Base-by-base conservation (phyloP, 1,140 invertebrate genomes). In the Berghia stephanieae region DNA sequence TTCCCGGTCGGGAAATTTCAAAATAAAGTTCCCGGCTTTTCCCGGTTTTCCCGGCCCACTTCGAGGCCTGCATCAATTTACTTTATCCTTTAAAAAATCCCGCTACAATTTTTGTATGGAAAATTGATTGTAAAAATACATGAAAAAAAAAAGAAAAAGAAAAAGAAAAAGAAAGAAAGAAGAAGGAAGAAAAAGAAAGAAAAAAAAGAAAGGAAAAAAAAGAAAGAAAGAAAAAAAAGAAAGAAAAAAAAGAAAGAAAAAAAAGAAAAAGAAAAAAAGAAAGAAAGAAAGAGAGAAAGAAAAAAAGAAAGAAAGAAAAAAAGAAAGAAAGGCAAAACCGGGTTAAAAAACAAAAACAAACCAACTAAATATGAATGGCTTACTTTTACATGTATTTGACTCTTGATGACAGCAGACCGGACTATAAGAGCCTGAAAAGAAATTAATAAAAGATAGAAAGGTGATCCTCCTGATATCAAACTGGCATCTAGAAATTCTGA, bases 361-460 rank as follows among this genome's bases (percentile, higher is more conserved):
- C 13, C 57, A 68, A 40, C 27, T 16, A 49, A 27, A 40, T 18
- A 43, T 63, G 18, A 63, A 40, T 73, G 3, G 52, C 76, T 81
- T 81, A 88, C 87, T 83, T 87, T 88, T 0, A 98, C 96, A 91
- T 95, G 95, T 82, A 98, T 96, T 90, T 97, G 95, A 90, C 95
- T 95, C 90, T 96, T 96, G 78, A 98, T 91, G 91, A 98, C 95
- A 43, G 96, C 97, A 80, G 96, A 94, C 86, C 97, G 92, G 71
- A 99, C 90, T 83, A 99, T 95, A 74, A 99, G 91, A 92, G 90
- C 89, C 86, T 90, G 79, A 82, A 77, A 82, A 80, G 82, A 78
- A 79, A 79, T n/a, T n/a, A n/a, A n/a, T n/a, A n/a, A n/a, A n/a
- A n/a, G n/a, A n/a, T n/a, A n/a, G n/a, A 77, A 78, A 55, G 5